phyloP scores from a whole-genome alignment of 2,888 invertebrate species.

The Drosophila parthenogenetica region DNA sequence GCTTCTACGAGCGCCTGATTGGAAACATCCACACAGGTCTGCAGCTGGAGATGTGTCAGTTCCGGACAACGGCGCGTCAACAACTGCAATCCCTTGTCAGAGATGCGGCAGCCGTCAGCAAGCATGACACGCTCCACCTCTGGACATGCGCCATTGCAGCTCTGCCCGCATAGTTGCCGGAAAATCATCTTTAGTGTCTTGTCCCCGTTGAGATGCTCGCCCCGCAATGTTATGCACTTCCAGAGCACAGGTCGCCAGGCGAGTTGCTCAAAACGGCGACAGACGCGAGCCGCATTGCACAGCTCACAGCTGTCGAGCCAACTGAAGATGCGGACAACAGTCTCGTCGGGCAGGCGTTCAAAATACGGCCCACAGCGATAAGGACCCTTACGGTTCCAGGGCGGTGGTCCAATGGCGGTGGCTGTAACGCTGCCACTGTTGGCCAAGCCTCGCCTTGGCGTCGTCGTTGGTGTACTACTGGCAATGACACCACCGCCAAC shows the following conservation, averaged over 20 bases:
- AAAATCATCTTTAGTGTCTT: constrained; percentile 88
- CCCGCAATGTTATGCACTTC: constrained; percentile 88
- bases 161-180: constrained; percentile 88
- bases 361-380: constrained; percentile 86
- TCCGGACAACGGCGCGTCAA: constrained; percentile 93
- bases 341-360: constrained; percentile 89
- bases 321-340: constrained; percentile 89
- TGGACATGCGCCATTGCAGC: constrained; percentile 89
- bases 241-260: constrained; percentile 92
- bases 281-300: constrained; percentile 91
- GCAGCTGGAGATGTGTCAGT: constrained; percentile 92
- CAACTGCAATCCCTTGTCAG: constrained; percentile 91
- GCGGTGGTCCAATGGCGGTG: constrained; percentile 76
- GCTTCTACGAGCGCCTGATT: constrained; percentile 92
- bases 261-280: constrained; percentile 90
- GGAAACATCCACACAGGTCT: constrained; percentile 90
- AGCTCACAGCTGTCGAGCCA: constrained; percentile 90
- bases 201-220: constrained; percentile 87
- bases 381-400: constrained; percentile 85
- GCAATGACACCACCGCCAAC: constrained; percentile 51
- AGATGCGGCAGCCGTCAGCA: constrained; percentile 89
- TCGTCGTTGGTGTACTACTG: constrained; percentile 66
- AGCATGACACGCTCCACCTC: constrained; percentile 89
- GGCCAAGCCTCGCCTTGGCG: constrained; percentile 54
- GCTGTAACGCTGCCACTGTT: constrained; percentile 37